Evolutionary conservation across 2,888 invertebrate genomes (phyloP).

Genomic region (Drosophila buzzatii): DNA sequence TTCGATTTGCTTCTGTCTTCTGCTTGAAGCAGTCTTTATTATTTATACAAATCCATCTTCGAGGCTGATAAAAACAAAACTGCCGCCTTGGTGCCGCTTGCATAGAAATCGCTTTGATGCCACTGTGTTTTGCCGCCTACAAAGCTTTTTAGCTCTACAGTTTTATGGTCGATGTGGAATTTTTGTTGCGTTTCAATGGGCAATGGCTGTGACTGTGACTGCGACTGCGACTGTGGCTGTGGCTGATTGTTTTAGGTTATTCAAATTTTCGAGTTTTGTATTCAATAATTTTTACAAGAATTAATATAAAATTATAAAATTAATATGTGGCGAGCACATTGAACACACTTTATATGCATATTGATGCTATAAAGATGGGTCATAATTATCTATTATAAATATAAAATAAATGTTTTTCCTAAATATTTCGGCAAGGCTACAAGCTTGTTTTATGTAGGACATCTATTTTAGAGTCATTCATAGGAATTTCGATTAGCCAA

Average conservation of each 20-base stretch:
- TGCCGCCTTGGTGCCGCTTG: slow-evolving; percentile 60
- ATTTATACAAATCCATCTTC: slow-evolving; percentile 79
- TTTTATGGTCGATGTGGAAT: slow-evolving; percentile 73
- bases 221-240: slow-evolving; percentile 31
- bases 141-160: slow-evolving; percentile 63
- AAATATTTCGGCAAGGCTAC: slow-evolving; percentile 74
- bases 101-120: slow-evolving; percentile 72
- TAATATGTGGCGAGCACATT: slow-evolving; percentile 70
- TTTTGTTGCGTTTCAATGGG: slow-evolving; percentile 74
- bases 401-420: slow-evolving; percentile 55
- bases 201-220: slow-evolving; percentile 31
- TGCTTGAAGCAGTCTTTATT: slow-evolving; percentile 69
- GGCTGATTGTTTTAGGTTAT: slow-evolving; percentile 69
- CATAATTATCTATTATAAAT: slow-evolving; percentile 66
- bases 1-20: slow-evolving; percentile 68
- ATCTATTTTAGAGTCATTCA: slow-evolving; percentile 40
- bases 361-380: slow-evolving; percentile 65
- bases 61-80: slow-evolving; percentile 73
- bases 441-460: slow-evolving; percentile 73
- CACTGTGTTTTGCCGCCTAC: slow-evolving; percentile 78
- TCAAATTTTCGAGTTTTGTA: slow-evolving; percentile 73
- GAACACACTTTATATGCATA: slow-evolving; percentile 61
- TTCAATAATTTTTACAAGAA: slow-evolving; percentile 79
- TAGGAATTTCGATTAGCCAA: slow-evolving; percentile 32
- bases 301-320: slow-evolving; percentile 76